Evolutionary conservation across 2,113 vertebrate species (phyloP), one percentile per base, ranked within the genome.

Genomic region (Heterotilapia buettikoferi): DNA sequence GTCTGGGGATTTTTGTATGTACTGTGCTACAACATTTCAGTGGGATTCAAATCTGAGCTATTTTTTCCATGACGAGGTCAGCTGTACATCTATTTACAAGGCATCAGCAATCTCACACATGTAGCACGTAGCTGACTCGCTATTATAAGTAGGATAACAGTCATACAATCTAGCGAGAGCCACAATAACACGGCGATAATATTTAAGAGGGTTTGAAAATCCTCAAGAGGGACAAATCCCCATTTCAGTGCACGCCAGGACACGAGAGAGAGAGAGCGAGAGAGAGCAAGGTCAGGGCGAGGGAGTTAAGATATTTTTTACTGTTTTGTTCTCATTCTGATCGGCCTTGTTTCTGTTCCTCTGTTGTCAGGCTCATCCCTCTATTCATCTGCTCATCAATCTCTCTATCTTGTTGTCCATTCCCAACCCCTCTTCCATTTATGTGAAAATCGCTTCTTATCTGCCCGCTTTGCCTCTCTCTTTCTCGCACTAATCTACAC

Each of bases 191-290:
- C 84, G 90, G 52, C 59, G 61, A 93, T 92, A 86, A 94, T 88
- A 90, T 94, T 93, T 93, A 93, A 95, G 93, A 96, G 90, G 92
- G 86, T 92, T 94, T 92, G 83, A 50, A 90, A 93, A 94, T 95
- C 91, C 92, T 94, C 92, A 92, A 86, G 93, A 92, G 95, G 86
- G 68, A 90, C 82, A 94, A 95, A 95, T 95, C 94, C 93, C 82
- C 86, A 82, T 92, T 92, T 92, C 50, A 91, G 90, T 40, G 87
- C 87, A 82, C 40, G 89, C 50, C 61, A 86, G 88, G 83, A 89
- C 86, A 92, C 3, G 54, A 59, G 84, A 59, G 86, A 47, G 86
- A 21, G 86, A 11, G 66, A 54, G 84, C 1, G 16, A 38, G 86
- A 36, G 66, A 45, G 79, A 52, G 36, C 24, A 21, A 80, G 47